Evolutionary conservation across 2,797 vertebrate species (phyloP), one percentile per base, ranked within the genome.

Genomic region (Hypotaenidia philippensis): DNA sequence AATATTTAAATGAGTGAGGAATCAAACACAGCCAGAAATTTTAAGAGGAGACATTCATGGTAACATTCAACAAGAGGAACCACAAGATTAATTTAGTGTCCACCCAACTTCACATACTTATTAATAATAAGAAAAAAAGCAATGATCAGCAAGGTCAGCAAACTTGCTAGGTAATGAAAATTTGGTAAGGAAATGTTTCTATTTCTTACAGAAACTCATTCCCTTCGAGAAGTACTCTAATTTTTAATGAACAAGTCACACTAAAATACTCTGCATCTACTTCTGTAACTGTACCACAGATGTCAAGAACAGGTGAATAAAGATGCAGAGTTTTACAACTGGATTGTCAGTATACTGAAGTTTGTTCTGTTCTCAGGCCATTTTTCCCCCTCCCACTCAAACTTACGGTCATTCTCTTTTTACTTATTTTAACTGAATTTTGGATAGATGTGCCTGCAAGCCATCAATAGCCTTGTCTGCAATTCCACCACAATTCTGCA

Each of bases 301-400:
- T 83, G 83, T 66, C n/a, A 87, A 76, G 34, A 83, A 78, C 29
- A 92, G 70, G 69, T 91, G 65, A 93, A 31, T 88, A 41, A 88
- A 70, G 36, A 75, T 63, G 65, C 38, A 34, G 56, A 80, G 21
- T 41, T 81, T 83, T 69, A 91, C 57, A 91, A 90, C 1, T n/a
- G 79, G 57, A 77, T n/a, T 83, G 25, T 44, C 32, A 59, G n/a
- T 40, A 63, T 9, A 72, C 13, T 55, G 34, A 79, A 64, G 19
- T 34, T 66, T 45, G 11, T 70, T 83, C 49, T 71, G 60, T 77
- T 85, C 32, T 77, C 27, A 2, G 66, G 64, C 13, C 34, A 64
- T 36, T 78, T 90, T 38, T 77, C 36, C 41, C 31, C 56, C 55
- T 83, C 76, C 53, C 47, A 87, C 76, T 82, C 81, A 60, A 79